Evolutionary conservation across 2,797 vertebrate species (phyloP).

Genomic region (Knipowitschia caucasica): DNA sequence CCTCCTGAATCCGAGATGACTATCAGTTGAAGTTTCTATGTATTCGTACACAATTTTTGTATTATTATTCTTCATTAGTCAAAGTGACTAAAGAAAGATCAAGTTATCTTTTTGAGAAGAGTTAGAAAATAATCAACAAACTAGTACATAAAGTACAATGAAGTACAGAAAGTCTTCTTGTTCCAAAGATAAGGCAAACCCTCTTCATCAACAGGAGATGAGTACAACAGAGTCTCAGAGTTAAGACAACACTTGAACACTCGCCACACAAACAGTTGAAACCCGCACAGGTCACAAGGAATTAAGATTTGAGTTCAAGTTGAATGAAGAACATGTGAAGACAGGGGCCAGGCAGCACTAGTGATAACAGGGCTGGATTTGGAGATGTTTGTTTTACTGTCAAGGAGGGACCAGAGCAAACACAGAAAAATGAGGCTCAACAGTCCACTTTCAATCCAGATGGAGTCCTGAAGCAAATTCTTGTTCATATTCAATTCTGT

Average conservation of each 20-base stretch:
- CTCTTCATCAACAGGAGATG: conserved; percentile 43
- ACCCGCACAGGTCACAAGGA: conserved; percentile 24
- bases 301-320: conserved; percentile 27
- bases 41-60: no score
- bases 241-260: conserved; percentile 26
- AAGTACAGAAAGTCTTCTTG: neutral
- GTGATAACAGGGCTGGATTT: conserved; percentile 10
- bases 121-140: conserved; percentile 10
- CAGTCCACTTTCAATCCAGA: no score
- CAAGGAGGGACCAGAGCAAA: conserved; percentile 1
- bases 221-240: conserved; percentile 22
- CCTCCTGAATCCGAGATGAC: no score
- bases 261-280: conserved; percentile 58
- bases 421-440: neutral
- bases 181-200: conserved; percentile 1
- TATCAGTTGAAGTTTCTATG: no score
- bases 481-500: no score
- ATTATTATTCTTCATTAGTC: no score
- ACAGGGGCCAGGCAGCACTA: conserved; percentile 4
- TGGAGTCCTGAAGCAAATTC: no score
- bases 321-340: conserved; percentile 6
- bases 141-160: neutral
- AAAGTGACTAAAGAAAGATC: no score
- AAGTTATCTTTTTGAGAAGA: conserved; percentile 6
- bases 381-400: conserved; percentile 3